Conservation (phyloP, 2,888 invertebrate species). For the Hyles lineata region DNA sequence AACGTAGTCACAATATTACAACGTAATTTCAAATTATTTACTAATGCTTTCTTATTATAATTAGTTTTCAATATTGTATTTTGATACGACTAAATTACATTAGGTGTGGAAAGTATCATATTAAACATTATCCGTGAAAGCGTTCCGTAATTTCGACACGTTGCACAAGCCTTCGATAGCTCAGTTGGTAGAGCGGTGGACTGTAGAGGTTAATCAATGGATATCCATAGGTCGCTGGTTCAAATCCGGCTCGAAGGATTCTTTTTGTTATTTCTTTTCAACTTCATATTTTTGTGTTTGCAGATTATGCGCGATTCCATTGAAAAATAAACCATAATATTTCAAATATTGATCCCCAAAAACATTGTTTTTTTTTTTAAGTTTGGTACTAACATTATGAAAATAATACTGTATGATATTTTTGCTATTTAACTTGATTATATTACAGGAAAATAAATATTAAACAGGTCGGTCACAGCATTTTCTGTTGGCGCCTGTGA, state of each 20-base stretch:
- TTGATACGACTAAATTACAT: too few relatives aligned
- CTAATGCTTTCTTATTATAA: too few relatives aligned
- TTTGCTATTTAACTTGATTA: background rate
- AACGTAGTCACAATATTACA: too few relatives aligned
- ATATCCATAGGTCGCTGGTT: constrained; percentile 87
- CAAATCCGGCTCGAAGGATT: constrained; percentile 86
- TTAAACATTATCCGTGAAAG: background rate
- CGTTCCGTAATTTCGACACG: background rate
- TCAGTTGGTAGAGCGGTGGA: constrained; percentile 86
- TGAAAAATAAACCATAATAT: background rate
- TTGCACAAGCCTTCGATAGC: constrained; percentile 77
- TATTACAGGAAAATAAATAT: background rate
- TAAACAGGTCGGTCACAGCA: background rate
- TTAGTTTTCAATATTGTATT: too few relatives aligned
- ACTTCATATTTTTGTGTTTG: background rate
- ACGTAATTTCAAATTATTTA: too few relatives aligned
- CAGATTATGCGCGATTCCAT: background rate
- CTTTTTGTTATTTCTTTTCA: constrained; percentile 45
- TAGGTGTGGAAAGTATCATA: background rate
- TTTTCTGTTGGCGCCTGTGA: background rate
- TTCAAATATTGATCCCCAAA: background rate
- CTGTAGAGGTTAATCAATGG: constrained; percentile 70
- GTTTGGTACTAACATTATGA: background rate
- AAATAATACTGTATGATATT: background rate
- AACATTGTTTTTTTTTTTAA: background rate